A percentile compares a stretch with the other conserved stretches of the same genome.
These are phyloP conservation scores for Capitulum mitella DNA, from an alignment of 2,888 invertebrate genomes.

Conservation along the genomic window DNA sequence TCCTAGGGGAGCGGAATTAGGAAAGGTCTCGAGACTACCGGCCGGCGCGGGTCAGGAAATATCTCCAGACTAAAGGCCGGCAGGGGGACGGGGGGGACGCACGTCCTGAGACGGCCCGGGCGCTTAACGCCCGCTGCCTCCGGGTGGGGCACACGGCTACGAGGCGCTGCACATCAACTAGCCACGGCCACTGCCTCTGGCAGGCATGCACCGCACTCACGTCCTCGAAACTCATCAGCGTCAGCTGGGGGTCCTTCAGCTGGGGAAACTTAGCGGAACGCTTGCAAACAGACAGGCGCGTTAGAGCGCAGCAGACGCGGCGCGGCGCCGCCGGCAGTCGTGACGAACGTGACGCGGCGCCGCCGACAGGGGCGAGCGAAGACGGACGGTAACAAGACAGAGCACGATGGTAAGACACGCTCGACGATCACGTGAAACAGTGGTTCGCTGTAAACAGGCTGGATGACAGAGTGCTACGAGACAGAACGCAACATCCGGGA, in stretches of 20 bases:
- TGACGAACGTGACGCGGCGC: not conserved
- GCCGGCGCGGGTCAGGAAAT: no score
- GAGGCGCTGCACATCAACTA: no score
- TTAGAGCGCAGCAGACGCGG: not conserved
- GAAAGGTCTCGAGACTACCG: no score
- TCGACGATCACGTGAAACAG: not conserved
- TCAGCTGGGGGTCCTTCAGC: not conserved
- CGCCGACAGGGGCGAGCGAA: not conserved
- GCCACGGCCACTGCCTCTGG: not conserved
- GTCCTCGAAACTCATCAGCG: constrained; percentile 3
- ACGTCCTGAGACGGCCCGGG: no score
- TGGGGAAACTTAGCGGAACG: not conserved
- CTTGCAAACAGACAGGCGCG: not conserved
- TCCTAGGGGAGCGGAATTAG: no score
- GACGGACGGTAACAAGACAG: not conserved
- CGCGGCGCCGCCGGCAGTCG: not conserved
- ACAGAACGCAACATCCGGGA: no score
- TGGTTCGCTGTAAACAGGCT: no score
- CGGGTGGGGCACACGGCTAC: no score
- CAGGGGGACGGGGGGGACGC: no score
- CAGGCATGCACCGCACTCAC: constrained; percentile 37
- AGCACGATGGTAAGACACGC: not conserved
- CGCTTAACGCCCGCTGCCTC: no score
- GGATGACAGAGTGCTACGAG: not conserved
- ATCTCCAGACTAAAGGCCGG: no score